These are phyloP conservation scores for Monoplex corrugatus DNA, from an alignment of 2,888 invertebrate genomes.

Conservation along the genomic window DNA sequence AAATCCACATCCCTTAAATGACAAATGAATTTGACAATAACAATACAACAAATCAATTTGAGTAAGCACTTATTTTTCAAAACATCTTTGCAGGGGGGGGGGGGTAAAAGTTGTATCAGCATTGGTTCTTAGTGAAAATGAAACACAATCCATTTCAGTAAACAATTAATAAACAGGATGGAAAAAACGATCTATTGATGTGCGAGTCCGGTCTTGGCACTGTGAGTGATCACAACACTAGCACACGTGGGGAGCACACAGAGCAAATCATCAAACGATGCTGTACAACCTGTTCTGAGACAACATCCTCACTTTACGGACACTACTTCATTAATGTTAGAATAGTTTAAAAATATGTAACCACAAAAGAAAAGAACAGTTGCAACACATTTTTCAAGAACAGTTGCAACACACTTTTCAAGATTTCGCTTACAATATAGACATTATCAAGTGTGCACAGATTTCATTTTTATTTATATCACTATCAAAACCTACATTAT, in stretches of 20 bases:
- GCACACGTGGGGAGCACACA: not conserved
- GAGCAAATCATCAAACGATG: not conserved
- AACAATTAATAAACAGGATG: constrained; percentile 4
- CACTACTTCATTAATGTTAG: not conserved
- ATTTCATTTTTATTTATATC: too few relatives aligned
- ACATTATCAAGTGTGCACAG: too few relatives aligned
- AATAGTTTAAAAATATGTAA: too few relatives aligned
- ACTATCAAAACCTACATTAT: too few relatives aligned
- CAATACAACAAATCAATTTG: not conserved
- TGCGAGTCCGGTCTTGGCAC: constrained; percentile 18
- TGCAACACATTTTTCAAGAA: too few relatives aligned
- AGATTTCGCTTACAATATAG: too few relatives aligned
- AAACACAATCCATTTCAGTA: too few relatives aligned
- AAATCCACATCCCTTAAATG: not conserved
- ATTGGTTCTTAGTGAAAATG: too few relatives aligned
- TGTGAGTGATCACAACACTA: constrained; percentile 16
- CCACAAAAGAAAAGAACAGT: too few relatives aligned
- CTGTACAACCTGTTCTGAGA: not conserved
- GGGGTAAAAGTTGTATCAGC: too few relatives aligned
- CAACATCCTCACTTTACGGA: too few relatives aligned
- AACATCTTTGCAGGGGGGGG: not conserved
- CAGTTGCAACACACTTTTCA: too few relatives aligned
- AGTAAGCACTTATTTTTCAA: constrained; percentile 29
- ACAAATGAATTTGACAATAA: not conserved
- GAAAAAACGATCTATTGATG: constrained; percentile 15